Percentiles rank a stretch among this genome's conserved stretches.
These are phyloP conservation scores for Heliornis fulica DNA, from an alignment of 2,113 vertebrate species.

Conservation along the genomic window DNA sequence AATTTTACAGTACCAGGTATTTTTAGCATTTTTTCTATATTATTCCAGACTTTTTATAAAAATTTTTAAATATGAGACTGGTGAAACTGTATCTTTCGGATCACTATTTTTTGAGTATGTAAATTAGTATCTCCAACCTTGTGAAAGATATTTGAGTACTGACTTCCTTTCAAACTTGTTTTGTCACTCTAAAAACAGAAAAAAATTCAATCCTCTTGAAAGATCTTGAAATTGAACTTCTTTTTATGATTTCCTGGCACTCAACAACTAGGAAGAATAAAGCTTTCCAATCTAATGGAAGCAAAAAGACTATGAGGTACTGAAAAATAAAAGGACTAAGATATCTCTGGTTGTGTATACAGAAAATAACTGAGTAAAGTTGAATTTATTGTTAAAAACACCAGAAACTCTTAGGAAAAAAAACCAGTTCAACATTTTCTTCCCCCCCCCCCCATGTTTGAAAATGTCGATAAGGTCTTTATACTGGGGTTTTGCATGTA, in stretches of 20 bases:
- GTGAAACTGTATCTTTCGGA: background rate
- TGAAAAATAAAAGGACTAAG: background rate
- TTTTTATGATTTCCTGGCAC: background rate
- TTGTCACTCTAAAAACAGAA: background rate
- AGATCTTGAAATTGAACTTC: background rate
- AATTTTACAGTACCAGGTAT: background rate
- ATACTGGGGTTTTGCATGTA: background rate
- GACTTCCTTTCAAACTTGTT: background rate
- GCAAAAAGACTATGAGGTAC: accelerated
- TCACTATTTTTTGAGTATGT: background rate
- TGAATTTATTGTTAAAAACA: background rate
- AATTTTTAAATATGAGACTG: background rate
- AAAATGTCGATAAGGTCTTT: background rate
- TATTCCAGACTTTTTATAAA: background rate
- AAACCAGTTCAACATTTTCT: background rate
- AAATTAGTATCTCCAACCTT: background rate
- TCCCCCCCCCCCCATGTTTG: background rate
- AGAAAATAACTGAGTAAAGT: background rate
- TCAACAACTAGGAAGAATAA: background rate
- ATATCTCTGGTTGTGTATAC: background rate
- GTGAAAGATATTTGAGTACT: background rate
- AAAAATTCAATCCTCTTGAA: background rate
- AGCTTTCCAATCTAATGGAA: background rate
- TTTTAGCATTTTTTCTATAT: background rate
- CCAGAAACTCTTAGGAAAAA: background rate